These are phyloP conservation scores for Dendronephthya gigantea DNA, from an alignment of 64 coral and sea anemone species.

Conservation along the genomic window DNA sequence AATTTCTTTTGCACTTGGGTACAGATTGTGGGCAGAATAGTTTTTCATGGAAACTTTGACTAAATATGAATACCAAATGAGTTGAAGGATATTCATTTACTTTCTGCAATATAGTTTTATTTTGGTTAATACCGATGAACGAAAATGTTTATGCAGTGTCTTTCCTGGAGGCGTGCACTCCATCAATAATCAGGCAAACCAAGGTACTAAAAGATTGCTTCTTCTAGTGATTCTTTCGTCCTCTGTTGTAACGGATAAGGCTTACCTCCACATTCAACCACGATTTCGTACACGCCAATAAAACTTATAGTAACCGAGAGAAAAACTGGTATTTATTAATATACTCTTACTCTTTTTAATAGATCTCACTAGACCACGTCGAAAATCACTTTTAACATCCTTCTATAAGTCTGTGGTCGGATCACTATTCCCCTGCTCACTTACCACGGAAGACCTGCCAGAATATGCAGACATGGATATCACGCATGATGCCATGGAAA, in stretches of 20 bases:
- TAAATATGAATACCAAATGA: no score
- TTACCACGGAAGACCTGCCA: constrained; percentile 35
- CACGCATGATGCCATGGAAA: constrained; percentile 84
- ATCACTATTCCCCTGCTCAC: constrained; percentile 58
- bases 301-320: no score
- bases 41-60: no score
- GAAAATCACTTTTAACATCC: constrained; percentile 62
- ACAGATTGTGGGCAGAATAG: no score
- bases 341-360: not conserved
- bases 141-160: constrained; percentile 84
- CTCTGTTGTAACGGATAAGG: no score
- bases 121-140: constrained; percentile 76
- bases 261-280: no score
- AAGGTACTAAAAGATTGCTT: not conserved
- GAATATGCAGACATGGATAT: not conserved
- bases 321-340: no score
- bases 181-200: not conserved
- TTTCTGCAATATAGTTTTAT: constrained; percentile 47
- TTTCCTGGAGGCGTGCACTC: constrained; percentile 69
- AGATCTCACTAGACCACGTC: constrained; percentile 9
- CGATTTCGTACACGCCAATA: no score
- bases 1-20: no score
- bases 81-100: no score
- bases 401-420: constrained; percentile 90
- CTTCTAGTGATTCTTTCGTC: no score